Evolutionary conservation across 2,797 vertebrate species (phyloP), one percentile per base, ranked within the genome.

Genomic region (Geotrypetes seraphini): DNA sequence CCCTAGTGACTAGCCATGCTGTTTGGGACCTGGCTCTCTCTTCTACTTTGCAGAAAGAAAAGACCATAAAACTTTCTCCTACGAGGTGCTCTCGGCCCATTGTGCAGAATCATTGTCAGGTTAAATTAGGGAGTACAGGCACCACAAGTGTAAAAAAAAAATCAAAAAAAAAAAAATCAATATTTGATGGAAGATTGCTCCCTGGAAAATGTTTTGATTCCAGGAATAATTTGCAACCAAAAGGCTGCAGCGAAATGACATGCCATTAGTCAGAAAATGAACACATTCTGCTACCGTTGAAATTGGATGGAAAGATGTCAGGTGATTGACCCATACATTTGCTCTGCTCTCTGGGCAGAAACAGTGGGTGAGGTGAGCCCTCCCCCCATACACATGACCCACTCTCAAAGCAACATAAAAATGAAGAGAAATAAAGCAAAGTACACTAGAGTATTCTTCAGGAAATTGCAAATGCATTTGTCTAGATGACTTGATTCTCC

Each of bases 181-280:
- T 98, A 96, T 91, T 91, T 96, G 92, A 97, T 95, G 94, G 92
- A 93, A 96, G 93, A 97, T 95, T 97, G 92, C 89, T 97, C 92
- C 87, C 89, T 60, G 77, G 91, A 98, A 98, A 97, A 98, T 97
- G 94, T 97, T 98, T 95, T 98, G 92, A 97, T 97, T 97, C 88
- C 83, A 96, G 89, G 89, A 96, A 97, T 97, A 97, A 97, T 97
- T 97, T 79, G 71, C 75, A 65, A 96, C 90, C 92, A 97, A 96
- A n/a, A 93, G 87, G 86, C 90, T 93, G 86, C 85, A 80, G 84
- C 79, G 85, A 94, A 97, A 97, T 96, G 94, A 95, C 92, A 95
- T 92, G 90, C 91, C 92, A 97, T 96, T 97, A 97, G 89, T 85
- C 88, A 78, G 81, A 95, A 93, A 96, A 97, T 96, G 89, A 97